Base-by-base conservation (phyloP, 2,797 vertebrate species). In the Xenopus petersii region DNA sequence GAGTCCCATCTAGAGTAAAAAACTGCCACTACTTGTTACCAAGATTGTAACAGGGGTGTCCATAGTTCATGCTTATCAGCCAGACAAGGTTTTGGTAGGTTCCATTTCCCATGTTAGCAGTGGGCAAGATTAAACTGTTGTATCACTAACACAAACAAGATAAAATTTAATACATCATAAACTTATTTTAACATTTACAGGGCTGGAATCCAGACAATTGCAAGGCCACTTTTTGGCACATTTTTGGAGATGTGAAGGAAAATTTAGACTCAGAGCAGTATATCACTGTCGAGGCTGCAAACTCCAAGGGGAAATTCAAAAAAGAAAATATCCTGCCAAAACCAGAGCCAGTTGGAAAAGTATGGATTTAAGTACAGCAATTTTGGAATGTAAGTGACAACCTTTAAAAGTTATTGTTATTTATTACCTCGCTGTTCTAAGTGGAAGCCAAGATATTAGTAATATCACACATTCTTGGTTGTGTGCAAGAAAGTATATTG, bases 321-420 rank as follows among this genome's bases (percentile, higher is more conserved):
- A 78, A 56, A 46, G 46, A 79, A 74, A 74, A 64, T 51, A 68
- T 70, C 62, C 67, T 70, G 73, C 69, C 42, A 64, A 65, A 78
- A 66, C 26, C 30, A 55, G 62, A 70, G 71, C 67, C 67, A 65
- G 54, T 62, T 74, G 71, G 71, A 79, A 17, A 67, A 62, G 26
- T n/a, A 10, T 56, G 65, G 56, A 74, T 79, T 67, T 67, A 79
- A 79, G 77, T 74, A 54, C 70, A 79, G 77, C 65, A 79, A 79
- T 74, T 69, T 62, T 70, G 67, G 55, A 60, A 70, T 74, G 74
- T 70, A 55, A 74, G 54, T 65, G 71, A 79, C 67, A 79, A 70
- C 77, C 74, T 70, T 74, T 65, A 74, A 79, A 69, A 66, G 61
- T 60, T 79, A 65, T 70, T 79, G 59, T 60, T 68, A 74, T 79